These are phyloP conservation scores for Clistopyga incitator DNA, from an alignment of 2,888 invertebrate genomes.

Conservation along the genomic window DNA sequence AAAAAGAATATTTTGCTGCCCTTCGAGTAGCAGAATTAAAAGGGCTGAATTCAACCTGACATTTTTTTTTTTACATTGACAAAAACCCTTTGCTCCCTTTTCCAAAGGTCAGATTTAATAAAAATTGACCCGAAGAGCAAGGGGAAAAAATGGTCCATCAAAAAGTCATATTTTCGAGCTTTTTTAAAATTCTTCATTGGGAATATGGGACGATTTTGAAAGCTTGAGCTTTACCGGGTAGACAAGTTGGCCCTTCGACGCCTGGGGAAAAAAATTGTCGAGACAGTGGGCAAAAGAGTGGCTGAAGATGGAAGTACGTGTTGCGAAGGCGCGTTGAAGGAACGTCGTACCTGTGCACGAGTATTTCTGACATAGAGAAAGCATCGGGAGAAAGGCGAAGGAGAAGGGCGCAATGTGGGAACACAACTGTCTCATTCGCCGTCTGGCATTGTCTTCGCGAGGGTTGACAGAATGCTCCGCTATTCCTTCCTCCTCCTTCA, in stretches of 20 bases:
- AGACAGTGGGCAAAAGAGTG: background rate
- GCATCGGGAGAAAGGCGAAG: background rate
- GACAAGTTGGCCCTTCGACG: background rate
- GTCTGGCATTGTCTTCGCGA: slow-evolving; percentile 43
- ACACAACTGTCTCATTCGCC: slow-evolving; percentile 43
- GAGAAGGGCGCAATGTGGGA: slow-evolving; percentile 1
- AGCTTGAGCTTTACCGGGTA: too few species aligned
- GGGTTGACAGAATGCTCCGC: slow-evolving; percentile 46
- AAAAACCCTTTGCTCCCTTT: too few species aligned
- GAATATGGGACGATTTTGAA: too few species aligned
- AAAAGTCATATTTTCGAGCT: too few species aligned
- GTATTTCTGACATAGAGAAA: background rate
- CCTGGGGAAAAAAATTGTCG: slow-evolving; percentile 5
- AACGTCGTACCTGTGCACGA: background rate
- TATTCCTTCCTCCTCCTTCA: slow-evolving; percentile 17
- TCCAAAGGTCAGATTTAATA: too few species aligned
- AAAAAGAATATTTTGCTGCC: too few species aligned
- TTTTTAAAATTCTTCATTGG: too few species aligned
- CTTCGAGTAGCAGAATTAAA: too few species aligned
- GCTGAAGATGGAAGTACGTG: background rate
- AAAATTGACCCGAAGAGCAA: too few species aligned
- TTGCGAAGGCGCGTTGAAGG: slow-evolving; percentile 30
- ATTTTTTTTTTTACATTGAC: too few species aligned
- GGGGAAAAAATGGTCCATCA: too few species aligned
- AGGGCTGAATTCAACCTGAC: too few species aligned